Conservation (phyloP, 2,113 vertebrate species). For the Anguilla japonica region DNA sequence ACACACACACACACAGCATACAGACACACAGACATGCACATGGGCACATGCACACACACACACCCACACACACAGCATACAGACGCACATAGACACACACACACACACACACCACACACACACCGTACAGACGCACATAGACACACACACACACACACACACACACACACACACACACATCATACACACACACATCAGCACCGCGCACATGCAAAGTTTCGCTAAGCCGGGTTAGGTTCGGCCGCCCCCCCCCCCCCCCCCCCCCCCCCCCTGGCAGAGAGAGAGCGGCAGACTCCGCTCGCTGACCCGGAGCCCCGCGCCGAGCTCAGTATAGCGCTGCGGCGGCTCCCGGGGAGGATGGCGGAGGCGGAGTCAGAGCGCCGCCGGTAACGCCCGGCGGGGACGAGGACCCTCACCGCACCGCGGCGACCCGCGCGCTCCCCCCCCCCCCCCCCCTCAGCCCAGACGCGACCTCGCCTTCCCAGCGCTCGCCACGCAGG, state of each 20-base stretch:
- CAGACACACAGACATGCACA: background rate
- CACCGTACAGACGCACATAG: no score
- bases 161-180: background rate
- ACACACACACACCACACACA: no score
- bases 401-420: conserved; percentile 30
- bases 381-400: conserved; percentile 45
- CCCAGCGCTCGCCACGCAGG: conserved; percentile 53
- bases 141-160: background rate
- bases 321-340: conserved; percentile 34
- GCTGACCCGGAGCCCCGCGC: conserved; percentile 39
- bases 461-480: conserved; percentile 43
- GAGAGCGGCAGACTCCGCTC: conserved; percentile 29
- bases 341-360: conserved; percentile 48
- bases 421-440: conserved; percentile 12
- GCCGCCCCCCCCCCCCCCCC: background rate
- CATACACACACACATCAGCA: background rate
- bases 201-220: background rate
- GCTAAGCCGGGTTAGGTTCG: background rate
- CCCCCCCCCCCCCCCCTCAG: conserved; percentile 16
- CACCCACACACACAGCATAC: no score
- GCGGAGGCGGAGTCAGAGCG: conserved; percentile 50
- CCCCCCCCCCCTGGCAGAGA: background rate
- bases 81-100: no score
- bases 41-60: background rate
- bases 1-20: no score